phyloP scores from a whole-genome alignment of 2,888 invertebrate species.

The Apomyelois bistriatella region DNA sequence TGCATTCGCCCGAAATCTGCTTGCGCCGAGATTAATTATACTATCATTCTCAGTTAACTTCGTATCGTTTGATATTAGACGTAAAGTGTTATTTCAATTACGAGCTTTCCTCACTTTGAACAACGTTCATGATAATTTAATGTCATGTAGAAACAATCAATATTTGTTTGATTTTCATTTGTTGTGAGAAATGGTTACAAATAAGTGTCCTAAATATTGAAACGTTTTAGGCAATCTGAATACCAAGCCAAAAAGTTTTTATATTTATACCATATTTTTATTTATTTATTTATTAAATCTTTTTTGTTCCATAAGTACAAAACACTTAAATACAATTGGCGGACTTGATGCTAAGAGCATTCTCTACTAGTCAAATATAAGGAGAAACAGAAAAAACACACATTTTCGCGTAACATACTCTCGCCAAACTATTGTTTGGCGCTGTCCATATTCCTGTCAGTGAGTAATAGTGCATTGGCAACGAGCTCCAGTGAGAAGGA shows the following conservation, averaged over 20 bases:
- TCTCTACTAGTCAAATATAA: too few species aligned
- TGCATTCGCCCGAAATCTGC: constrained; percentile 30
- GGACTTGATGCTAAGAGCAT: too few species aligned
- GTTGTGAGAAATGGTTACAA: too few species aligned
- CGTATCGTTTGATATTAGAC: constrained; percentile 18
- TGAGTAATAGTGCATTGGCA: constrained; percentile 36
- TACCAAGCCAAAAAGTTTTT: not conserved
- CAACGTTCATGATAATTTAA: not conserved
- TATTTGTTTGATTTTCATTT: too few species aligned
- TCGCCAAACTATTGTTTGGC: constrained; percentile 17
- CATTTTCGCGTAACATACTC: constrained; percentile 5
- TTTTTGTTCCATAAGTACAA: too few species aligned
- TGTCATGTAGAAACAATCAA: not conserved
- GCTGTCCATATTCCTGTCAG: not conserved
- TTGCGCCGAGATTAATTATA: constrained; percentile 45
- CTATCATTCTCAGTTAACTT: constrained; percentile 33
- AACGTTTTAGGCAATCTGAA: too few species aligned
- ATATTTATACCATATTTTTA: not conserved
- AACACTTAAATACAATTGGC: too few species aligned
- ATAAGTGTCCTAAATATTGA: too few species aligned
- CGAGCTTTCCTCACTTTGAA: not conserved
- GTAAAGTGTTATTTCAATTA: not conserved
- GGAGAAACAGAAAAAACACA: too few species aligned
- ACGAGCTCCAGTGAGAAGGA: constrained; percentile 38
- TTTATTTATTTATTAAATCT: too few species aligned